phyloP scores from a whole-genome alignment of 2,113 vertebrate genomes.

The Castor canadensis region DNA sequence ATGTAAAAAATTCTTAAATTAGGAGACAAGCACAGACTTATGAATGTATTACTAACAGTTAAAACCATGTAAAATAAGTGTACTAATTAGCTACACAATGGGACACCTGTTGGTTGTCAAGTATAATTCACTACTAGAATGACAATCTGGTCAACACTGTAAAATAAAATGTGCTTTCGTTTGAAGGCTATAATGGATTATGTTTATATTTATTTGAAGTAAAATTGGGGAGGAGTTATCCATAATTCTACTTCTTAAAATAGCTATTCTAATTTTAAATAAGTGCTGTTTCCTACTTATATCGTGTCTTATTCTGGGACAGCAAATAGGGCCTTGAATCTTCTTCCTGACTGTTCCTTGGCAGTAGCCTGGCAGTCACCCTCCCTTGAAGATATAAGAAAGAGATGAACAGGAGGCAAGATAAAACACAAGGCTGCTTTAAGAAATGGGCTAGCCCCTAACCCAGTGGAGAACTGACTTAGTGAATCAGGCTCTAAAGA shows the following conservation, averaged over 20 bases:
- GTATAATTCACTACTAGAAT: not conserved
- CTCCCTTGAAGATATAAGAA: not conserved
- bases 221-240: not conserved
- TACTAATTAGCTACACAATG: constrained; percentile 28
- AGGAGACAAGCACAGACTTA: not conserved
- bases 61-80: constrained; percentile 1
- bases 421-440: not conserved
- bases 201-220: constrained; percentile 31
- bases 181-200: not conserved
- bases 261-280: constrained; percentile 15
- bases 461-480: not conserved
- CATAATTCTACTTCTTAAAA: not conserved
- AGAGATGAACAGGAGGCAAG: not conserved
- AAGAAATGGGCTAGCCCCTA: no score
- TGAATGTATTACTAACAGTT: not conserved
- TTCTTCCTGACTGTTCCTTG: not conserved
- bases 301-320: not conserved
- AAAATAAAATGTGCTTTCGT: constrained; percentile 23
- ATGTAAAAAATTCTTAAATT: not conserved
- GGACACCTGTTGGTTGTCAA: constrained; percentile 10
- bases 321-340: not conserved
- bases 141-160: not conserved
- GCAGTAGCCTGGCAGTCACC: not conserved
- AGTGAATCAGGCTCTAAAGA: not conserved
- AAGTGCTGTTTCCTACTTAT: not conserved